These are phyloP conservation scores for Drepanosiphum platanoidis DNA, from an alignment of 2,888 invertebrate genomes.

Conservation along the genomic window DNA sequence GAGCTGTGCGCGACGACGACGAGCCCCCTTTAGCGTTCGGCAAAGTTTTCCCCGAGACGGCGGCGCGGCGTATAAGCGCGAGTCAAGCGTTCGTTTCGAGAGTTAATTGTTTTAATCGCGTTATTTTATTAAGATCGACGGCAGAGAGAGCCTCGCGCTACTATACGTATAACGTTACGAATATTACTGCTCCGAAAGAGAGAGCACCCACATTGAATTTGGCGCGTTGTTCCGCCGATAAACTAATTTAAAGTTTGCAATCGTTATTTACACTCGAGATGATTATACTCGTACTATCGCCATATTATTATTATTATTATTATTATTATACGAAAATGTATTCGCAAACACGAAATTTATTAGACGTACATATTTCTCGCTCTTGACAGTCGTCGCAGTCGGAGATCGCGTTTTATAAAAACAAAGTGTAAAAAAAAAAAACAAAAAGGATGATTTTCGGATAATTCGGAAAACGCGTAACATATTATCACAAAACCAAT, in stretches of 20 bases:
- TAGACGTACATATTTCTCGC: too few relatives aligned
- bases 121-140: not conserved
- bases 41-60: not conserved
- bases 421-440: not conserved
- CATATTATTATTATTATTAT: not conserved
- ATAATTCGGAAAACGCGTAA: too few relatives aligned
- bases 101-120: not conserved
- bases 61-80: not conserved
- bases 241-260: slow-evolving; percentile 16
- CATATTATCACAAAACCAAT: too few relatives aligned
- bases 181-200: not conserved
- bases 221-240: not conserved
- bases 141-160: too few relatives aligned
- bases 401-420: not conserved
- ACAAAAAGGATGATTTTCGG: not conserved
- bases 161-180: not conserved
- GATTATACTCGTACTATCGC: too few relatives aligned
- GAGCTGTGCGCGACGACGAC: too few relatives aligned
- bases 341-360: too few relatives aligned
- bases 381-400: not conserved
- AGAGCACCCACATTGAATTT: not conserved
- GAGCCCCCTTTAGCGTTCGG: too few relatives aligned
- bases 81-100: not conserved
- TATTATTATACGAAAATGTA: not conserved
- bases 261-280: not conserved